Conservation (phyloP, 1,140 invertebrate species). For the Drosophila ambigua region DNA sequence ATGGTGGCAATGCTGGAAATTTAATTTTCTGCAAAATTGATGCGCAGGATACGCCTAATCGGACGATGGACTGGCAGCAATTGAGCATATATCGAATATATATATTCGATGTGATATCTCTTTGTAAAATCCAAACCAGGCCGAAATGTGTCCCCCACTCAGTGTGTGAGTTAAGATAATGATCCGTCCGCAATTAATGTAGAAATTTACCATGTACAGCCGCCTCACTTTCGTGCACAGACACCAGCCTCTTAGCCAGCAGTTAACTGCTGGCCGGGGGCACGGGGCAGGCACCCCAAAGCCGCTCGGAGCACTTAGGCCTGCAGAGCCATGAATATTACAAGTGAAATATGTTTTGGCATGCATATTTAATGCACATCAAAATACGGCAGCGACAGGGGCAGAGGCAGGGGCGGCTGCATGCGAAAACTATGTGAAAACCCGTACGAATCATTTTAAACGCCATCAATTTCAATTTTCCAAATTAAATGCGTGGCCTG, state of each 20-base stretch:
- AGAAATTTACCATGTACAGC: neutral
- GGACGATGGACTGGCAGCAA: too few species aligned
- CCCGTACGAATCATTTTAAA: constrained; percentile 73
- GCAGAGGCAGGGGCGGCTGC: neutral
- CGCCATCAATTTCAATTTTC: constrained; percentile 74
- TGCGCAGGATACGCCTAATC: too few species aligned
- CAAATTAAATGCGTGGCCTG: constrained; percentile 62
- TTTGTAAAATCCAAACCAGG: too few species aligned
- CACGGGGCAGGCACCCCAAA: constrained; percentile 14
- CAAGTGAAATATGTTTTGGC: constrained; percentile 75
- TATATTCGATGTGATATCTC: neutral
- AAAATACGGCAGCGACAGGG: constrained; percentile 39
- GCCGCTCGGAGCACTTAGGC: constrained; percentile 43
- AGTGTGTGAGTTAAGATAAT: too few species aligned
- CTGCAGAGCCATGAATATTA: constrained; percentile 53
- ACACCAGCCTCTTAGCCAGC: neutral
- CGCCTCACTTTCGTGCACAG: constrained; percentile 39
- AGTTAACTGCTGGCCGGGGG: too few species aligned
- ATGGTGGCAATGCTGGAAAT: constrained; percentile 17
- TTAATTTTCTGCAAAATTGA: constrained; percentile 10
- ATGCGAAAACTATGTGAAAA: constrained; percentile 63
- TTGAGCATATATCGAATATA: too few species aligned
- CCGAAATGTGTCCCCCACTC: too few species aligned
- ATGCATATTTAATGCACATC: constrained; percentile 73
- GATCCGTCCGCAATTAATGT: too few species aligned